Base-by-base conservation (phyloP, 2,888 invertebrate genomes). In the Sminthurinus aureus region DNA sequence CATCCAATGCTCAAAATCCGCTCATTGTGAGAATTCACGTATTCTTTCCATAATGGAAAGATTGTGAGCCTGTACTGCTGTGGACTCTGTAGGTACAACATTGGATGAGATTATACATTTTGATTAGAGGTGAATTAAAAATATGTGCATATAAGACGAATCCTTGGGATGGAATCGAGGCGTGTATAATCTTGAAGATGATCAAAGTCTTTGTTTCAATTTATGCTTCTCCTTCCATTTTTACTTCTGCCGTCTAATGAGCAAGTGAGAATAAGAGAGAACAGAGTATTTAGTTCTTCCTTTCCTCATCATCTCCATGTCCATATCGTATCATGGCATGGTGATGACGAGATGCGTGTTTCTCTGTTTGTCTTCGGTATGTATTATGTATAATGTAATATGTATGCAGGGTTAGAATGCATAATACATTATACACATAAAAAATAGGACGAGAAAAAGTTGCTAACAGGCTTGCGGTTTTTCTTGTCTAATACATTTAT, bases 241-340 rank as follows among this genome's bases (percentile, higher is more conserved):
- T 12, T 12, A 69, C 18, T 4, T 76, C 26, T 71, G 26, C 15
- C 20, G 52, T 75, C 76, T 76, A 76, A 76, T 76, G 76, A 76
- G 76, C 58, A 50, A 76, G 22, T 76, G 58, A 76, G 13, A 26
- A 71, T 24, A 0, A 20, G n/a, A 69, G 67, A n/a, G 58, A 13
- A 58, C 15, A 15, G 2, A 18, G 18, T 11, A 15, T 58, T 58
- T 58, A 18, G 18, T 13, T 58, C 58, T 58, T 9, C 15, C 58
- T 58, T 9, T 2, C 2, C 58, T 58, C 58, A 18, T 58, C 15
- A 58, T 58, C 0, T 15, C 52, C 9, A 52, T 13, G 52, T 11
- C 52, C 15, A 58, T 58, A 18, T 15, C 13, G 9, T 58, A 15
- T 58, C 18, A 3, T 13, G 9, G 58, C 64, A 64, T 4, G n/a